A percentile compares a stretch with the other conserved stretches of the same genome.
Conservation (phyloP, 2,888 invertebrate species). For the Rhopalosiphum nymphaeae region DNA sequence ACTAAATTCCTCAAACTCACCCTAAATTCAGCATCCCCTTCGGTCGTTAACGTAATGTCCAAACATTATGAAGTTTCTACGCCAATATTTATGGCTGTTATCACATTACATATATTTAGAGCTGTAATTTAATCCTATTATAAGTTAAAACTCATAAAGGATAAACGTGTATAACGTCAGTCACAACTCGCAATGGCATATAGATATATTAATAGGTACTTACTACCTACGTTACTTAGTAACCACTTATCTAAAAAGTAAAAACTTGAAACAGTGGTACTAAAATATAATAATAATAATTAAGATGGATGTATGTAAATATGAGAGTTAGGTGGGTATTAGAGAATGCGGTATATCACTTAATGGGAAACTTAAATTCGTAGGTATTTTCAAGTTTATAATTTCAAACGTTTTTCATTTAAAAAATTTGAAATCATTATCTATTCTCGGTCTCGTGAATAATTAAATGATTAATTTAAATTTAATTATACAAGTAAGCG, state of each 20-base stretch:
- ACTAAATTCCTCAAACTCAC: constrained; percentile 55
- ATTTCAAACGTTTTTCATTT: not conserved
- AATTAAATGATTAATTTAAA: not conserved
- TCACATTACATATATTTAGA: constrained; percentile 46
- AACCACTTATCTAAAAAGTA: constrained; percentile 6
- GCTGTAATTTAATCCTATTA: constrained; percentile 55
- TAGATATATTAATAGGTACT: not conserved
- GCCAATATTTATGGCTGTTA: constrained; percentile 53
- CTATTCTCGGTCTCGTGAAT: not conserved
- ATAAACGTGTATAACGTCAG: not conserved
- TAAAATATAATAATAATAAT: not conserved
- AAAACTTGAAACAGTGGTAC: not conserved
- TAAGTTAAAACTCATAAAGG: constrained; percentile 32
- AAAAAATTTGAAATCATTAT: not conserved
- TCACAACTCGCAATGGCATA: not conserved
- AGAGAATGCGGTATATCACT: not conserved
- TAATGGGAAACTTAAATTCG: not conserved
- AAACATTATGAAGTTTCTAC: constrained; percentile 85
- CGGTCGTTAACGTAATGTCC: constrained; percentile 75
- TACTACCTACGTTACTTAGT: not conserved
- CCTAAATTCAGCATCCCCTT: constrained; percentile 70
- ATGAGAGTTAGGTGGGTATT: not conserved
- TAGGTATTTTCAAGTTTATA: not conserved
- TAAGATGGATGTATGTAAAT: not conserved
- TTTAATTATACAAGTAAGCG: not conserved